Evolutionary conservation across 2,113 vertebrate species (phyloP), one percentile per base, ranked within the genome.

Genomic region (Aptenodytes forsteri): DNA sequence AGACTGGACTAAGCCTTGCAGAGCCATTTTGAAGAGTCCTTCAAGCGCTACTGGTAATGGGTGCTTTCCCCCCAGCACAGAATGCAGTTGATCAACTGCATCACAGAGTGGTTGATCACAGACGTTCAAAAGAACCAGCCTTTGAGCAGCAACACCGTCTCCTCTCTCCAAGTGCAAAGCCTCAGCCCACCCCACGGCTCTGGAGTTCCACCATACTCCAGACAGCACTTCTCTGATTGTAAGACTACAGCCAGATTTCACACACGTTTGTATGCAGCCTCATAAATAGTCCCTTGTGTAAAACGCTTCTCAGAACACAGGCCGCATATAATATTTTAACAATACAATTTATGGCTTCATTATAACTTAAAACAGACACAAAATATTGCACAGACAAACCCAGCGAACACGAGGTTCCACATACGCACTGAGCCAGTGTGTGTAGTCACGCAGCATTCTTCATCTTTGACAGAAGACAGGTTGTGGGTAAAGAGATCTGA

Each of bases 361-460:
- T 62, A 5, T 4, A 77, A 87, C 84, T 61, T 58, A 76, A 75
- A 92, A 56, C 44, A 49, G 55, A 83, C 52, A 67, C 56, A 42
- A 92, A 83, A 79, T 97, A 97, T 96, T 96, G 94, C 96, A 97
- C 96, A 76, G 67, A 88, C 78, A 56, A 73, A 90, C 72, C 77
- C 81, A 79, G 89, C 34, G 36, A 34, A 16, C 2, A 11, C 8
- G 65, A 87, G 56, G 73, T 42, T 26, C 72, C 70, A 9, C 21
- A 10, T 1, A 4, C 25, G 0, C 10, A 1, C 46, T 1, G n/a
- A 67, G 38, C 20, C 50, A 5, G 16, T 1, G 38, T 8, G 54
- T 16, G 58, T 2, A 6, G n/a, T 23, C 73, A 36, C 29, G 7
- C 44, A 47, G 67, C 66, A 4, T 15, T 52, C n/a, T 1, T 40